Percentiles rank a stretch among this genome's conserved stretches.
Evolutionary conservation across 2,113 vertebrate genomes (phyloP).

Genomic region (Tichodroma muraria): DNA sequence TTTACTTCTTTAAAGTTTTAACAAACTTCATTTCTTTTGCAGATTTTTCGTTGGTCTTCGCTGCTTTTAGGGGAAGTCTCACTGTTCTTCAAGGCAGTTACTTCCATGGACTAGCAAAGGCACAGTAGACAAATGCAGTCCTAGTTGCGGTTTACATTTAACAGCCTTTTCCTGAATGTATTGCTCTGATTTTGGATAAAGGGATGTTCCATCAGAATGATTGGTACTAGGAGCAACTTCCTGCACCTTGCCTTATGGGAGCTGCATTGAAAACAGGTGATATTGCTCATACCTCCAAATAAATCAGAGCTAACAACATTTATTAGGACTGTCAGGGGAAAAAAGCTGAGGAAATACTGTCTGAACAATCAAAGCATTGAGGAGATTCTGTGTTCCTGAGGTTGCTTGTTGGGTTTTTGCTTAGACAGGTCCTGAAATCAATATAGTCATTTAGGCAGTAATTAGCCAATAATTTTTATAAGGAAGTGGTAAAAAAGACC

Average conservation of each 20-base stretch:
- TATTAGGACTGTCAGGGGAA: neutral
- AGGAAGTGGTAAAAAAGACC: neutral
- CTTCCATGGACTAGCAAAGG: neutral
- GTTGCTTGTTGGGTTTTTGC: neutral
- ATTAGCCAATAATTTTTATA: slow-evolving; percentile 26
- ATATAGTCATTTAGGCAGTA: neutral
- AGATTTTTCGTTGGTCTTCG: neutral
- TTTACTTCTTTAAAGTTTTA: neutral
- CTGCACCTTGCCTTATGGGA: neutral
- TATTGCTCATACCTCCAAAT: neutral
- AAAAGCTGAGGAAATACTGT: neutral
- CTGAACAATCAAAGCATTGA: neutral
- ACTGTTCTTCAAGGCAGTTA: neutral
- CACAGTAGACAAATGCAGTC: neutral
- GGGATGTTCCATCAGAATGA: neutral
- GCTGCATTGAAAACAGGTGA: neutral
- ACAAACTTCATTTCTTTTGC: neutral
- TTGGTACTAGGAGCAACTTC: neutral
- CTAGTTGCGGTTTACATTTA: neutral
- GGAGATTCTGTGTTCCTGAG: neutral
- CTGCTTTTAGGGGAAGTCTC: neutral
- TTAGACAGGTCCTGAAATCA: neutral
- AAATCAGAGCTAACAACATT: neutral
- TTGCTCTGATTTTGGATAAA: neutral
- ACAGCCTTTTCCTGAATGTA: neutral